Evolutionary conservation across 1,140 invertebrate genomes (phyloP).

Genomic region (Drosophila sp.): DNA sequence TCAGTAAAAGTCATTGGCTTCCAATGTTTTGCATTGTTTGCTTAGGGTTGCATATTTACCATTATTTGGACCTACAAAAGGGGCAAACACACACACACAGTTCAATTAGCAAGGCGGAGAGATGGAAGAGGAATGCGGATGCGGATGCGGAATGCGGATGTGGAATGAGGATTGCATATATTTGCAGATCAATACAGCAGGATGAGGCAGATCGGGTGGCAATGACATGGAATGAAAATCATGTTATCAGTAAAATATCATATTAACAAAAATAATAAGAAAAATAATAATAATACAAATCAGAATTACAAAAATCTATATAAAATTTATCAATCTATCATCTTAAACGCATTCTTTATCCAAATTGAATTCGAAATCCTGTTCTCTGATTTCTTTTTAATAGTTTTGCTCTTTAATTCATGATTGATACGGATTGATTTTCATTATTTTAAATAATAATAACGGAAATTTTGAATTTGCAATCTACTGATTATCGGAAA

Average conservation of each 20-base stretch:
- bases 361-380: too few species aligned
- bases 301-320: background rate
- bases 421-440: too few species aligned
- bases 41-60: constrained; percentile 95
- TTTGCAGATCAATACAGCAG: constrained; percentile 8
- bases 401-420: too few species aligned
- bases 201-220: constrained; percentile 25
- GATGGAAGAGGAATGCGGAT: constrained; percentile 59
- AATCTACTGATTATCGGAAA: too few species aligned
- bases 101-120: constrained; percentile 72
- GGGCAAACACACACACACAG: constrained; percentile 60
- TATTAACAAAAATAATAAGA: background rate
- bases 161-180: constrained; percentile 40
- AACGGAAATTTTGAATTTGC: too few species aligned
- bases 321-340: too few species aligned
- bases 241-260: constrained; percentile 12
- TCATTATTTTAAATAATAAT: too few species aligned
- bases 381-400: too few species aligned
- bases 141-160: constrained; percentile 45
- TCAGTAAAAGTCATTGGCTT: constrained; percentile 97
- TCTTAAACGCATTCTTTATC: too few species aligned
- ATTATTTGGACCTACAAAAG: constrained; percentile 86
- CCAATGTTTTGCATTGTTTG: constrained; percentile 96
- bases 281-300: background rate
- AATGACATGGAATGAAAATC: constrained; percentile 32